phyloP scores from a whole-genome alignment of 1,140 invertebrate species.

The Branchinecta lindahli region DNA sequence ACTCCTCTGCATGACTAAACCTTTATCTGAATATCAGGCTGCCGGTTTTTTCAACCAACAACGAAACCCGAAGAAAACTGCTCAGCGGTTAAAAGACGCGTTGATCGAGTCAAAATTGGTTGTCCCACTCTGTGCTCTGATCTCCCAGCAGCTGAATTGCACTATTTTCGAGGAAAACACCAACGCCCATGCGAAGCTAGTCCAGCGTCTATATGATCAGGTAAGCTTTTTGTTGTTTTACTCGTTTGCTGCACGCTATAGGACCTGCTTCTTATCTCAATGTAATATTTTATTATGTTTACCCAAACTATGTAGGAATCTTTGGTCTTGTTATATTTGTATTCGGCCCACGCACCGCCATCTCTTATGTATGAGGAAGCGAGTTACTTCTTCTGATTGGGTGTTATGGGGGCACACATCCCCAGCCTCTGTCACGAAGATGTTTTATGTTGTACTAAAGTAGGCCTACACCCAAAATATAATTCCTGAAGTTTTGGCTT shows the following conservation, averaged over 20 bases:
- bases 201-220: constrained; percentile 33
- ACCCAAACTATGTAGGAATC: too few species aligned
- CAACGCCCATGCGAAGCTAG: constrained; percentile 68
- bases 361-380: too few species aligned
- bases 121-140: constrained; percentile 78
- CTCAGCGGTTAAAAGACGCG: constrained; percentile 86
- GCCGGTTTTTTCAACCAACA: constrained; percentile 94
- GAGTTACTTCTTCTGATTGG: too few species aligned
- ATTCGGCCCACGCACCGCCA: too few species aligned
- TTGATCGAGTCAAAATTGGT: constrained; percentile 80
- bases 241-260: constrained; percentile 39
- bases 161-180: constrained; percentile 74
- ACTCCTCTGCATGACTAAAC: too few species aligned
- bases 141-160: constrained; percentile 91
- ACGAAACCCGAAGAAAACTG: constrained; percentile 89
- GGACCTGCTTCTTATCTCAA: neutral
- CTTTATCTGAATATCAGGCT: constrained; percentile 31
- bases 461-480: too few species aligned
- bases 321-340: too few species aligned
- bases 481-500: too few species aligned
- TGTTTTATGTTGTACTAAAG: too few species aligned
- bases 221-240: constrained; percentile 22
- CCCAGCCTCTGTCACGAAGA: too few species aligned
- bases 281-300: too few species aligned
- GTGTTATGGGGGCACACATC: too few species aligned